A percentile compares a stretch with the other conserved stretches of the same genome.
These are phyloP conservation scores for Charadrius vociferus DNA, from an alignment of 2,113 vertebrate species.

Conservation along the genomic window DNA sequence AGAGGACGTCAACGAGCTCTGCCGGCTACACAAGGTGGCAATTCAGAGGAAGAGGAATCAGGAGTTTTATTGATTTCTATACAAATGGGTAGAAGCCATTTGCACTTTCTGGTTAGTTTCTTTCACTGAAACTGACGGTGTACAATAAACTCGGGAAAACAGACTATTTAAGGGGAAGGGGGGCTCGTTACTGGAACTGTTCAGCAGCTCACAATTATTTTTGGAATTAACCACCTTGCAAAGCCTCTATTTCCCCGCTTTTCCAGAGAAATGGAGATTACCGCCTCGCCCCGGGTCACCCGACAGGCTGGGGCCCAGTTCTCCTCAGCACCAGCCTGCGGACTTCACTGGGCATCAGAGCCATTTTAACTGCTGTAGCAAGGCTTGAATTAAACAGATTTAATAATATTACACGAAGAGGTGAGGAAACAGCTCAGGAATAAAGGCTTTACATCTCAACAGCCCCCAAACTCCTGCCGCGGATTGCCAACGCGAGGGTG, in stretches of 20 bases:
- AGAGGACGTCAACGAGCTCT: accelerated
- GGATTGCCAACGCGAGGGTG: accelerated
- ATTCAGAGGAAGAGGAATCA: neutral
- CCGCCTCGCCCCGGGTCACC: accelerated
- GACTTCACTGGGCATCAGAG: too few relatives aligned
- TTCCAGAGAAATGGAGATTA: accelerated
- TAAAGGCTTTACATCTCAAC: too few relatives aligned
- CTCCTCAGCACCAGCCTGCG: too few relatives aligned
- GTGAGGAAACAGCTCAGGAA: accelerated
- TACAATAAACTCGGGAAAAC: neutral
- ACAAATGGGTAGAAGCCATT: neutral
- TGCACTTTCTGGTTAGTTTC: neutral
- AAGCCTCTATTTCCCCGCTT: accelerated
- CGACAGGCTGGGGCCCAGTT: neutral
- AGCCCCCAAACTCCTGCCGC: neutral
- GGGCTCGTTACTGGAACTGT: accelerated
- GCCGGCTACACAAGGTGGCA: too few relatives aligned
- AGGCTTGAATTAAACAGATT: too few relatives aligned
- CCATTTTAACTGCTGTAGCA: neutral
- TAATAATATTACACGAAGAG: accelerated
- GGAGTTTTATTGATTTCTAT: neutral
- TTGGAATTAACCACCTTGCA: neutral
- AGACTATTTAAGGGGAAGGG: too few relatives aligned
- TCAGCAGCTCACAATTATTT: neutral
- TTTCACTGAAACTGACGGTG: accelerated